Evolutionary conservation across 2,888 invertebrate species (phyloP), one percentile per base, ranked within the genome.

Genomic region (Archips crataeganus): DNA sequence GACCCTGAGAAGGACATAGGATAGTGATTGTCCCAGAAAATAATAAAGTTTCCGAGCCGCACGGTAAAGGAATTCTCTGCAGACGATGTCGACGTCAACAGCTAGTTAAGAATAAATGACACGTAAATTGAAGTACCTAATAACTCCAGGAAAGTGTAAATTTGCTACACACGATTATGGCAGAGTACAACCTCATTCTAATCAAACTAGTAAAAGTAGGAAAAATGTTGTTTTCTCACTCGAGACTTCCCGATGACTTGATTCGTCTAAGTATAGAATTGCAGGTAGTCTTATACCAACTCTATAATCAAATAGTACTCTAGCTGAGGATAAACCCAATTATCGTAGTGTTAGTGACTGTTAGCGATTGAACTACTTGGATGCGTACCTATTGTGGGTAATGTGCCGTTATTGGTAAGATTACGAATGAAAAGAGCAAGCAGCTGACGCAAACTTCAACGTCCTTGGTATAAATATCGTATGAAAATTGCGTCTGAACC

Each of bases 201-300:
- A 57, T 47, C 13, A 69, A 69, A 64, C 59, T 57, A 47, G 68
- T 59, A 64, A 69, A 69, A 69, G 42, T 49, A 63, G 72, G 68
- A 62, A 72, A 63, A 68, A 23, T 62, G 61, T 13, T 36, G 67
- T 73, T 68, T 68, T 42, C 63, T 63, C 63, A 39, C 39, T 39
- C 59, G 36, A 67, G 62, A 57, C 62, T 62, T 67, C 67, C 62
- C 57, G 67, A 63, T 73, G 59, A 15, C 63, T 59, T 32, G 54
- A 57, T 63, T 32, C 3, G 49, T 63, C 47, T 57, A 23, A 62
- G 23, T 15, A 32, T 45, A 62, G 39, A 62, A 45, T 32, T 34
- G 13, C 32, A 5, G 5, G 13, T 34, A 59, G 34, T 11, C 54
- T 23, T 23, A 15, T 15, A 2, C 54, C 8, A 23, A 54, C 54